These are phyloP conservation scores for Pterois miles DNA, from an alignment of 2,797 vertebrate genomes.

Conservation along the genomic window DNA sequence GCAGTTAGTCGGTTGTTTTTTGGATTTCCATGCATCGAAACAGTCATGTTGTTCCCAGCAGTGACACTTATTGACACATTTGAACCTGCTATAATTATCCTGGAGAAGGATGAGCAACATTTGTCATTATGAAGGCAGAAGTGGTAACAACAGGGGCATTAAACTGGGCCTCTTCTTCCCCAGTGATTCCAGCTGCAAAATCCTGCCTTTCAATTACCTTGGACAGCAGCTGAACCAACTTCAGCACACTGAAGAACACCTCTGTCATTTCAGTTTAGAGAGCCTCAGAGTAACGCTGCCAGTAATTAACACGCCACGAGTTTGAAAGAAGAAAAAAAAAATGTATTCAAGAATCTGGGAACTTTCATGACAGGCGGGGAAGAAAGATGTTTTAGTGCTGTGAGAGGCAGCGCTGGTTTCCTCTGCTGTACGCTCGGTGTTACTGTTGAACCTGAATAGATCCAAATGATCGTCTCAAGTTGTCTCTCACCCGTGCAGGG, in stretches of 20 bases:
- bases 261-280: slow-evolving; percentile 68
- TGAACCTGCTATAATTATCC: slow-evolving; percentile 48
- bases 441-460: slow-evolving; percentile 54
- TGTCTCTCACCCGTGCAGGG: slow-evolving; percentile 68
- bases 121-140: slow-evolving; percentile 58
- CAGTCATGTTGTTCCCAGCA: background rate
- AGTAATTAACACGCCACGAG: slow-evolving; percentile 73
- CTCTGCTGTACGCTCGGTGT: slow-evolving; percentile 45
- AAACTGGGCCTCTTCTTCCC: slow-evolving; percentile 25
- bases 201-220: slow-evolving; percentile 67
- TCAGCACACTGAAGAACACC: slow-evolving; percentile 55
- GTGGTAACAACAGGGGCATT: slow-evolving; percentile 25
- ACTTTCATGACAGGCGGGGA: slow-evolving; percentile 54
- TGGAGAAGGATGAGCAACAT: slow-evolving; percentile 42
- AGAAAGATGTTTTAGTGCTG: slow-evolving; percentile 51
- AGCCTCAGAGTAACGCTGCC: slow-evolving; percentile 46
- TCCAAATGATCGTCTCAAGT: slow-evolving; percentile 67
- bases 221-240: slow-evolving; percentile 63
- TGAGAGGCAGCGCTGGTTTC: slow-evolving; percentile 64
- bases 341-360: slow-evolving; percentile 62
- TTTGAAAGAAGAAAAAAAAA: slow-evolving; percentile 27
- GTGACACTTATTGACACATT: slow-evolving; percentile 25
- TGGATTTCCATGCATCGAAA: background rate
- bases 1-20: background rate
- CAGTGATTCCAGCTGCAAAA: slow-evolving; percentile 59